Evolutionary conservation across 2,113 vertebrate species (phyloP).

Genomic region (Saccopteryx leptura): DNA sequence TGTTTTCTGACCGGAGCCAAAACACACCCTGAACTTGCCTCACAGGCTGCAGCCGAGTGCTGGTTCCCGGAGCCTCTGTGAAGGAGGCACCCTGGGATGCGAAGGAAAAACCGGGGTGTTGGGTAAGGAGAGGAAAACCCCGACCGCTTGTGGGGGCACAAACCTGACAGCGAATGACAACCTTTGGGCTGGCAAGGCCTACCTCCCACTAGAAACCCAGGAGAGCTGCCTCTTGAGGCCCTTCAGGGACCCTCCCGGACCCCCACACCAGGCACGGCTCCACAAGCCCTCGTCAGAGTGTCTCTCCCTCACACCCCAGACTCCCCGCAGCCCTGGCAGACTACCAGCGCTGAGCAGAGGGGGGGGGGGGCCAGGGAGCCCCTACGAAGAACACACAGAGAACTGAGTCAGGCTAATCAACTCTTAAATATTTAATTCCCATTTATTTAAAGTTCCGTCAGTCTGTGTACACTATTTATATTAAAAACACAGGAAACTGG

Average conservation of each 20-base stretch:
- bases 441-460: conserved; percentile 90
- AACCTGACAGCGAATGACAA: background rate
- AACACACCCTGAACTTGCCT: background rate
- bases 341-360: background rate
- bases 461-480: conserved; percentile 88
- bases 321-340: background rate
- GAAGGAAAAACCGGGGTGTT: background rate
- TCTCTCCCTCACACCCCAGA: fast-evolving
- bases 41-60: background rate
- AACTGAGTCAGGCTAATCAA: conserved; percentile 40
- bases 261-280: fast-evolving
- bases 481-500: conserved; percentile 90
- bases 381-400: background rate
- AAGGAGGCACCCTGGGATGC: background rate
- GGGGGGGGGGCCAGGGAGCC: background rate
- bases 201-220: background rate
- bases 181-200: background rate
- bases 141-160: too few relatives aligned
- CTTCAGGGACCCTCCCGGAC: background rate
- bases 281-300: too few relatives aligned
- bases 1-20: background rate
- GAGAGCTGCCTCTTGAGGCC: fast-evolving
- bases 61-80: background rate
- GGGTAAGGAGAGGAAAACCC: background rate
- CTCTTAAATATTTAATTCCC: conserved; percentile 89